phyloP scores from a whole-genome alignment of 2,888 invertebrate species.

The Baccha elongata region DNA sequence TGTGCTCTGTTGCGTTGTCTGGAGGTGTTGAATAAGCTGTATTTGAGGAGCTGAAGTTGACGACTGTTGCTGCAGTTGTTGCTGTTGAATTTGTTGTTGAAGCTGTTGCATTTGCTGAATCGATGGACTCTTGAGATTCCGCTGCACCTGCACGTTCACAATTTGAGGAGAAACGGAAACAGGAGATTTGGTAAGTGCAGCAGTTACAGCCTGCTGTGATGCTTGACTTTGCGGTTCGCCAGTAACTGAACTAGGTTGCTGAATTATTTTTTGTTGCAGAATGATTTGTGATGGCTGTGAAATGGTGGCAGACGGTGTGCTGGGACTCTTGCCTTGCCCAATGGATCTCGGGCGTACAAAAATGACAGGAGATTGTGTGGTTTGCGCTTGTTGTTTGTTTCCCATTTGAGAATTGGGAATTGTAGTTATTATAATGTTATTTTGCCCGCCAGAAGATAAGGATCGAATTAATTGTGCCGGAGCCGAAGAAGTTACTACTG shows the following conservation, averaged over 20 bases:
- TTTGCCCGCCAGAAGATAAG: conserved; percentile 58
- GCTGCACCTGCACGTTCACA: conserved; percentile 68
- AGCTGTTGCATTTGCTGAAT: conserved; percentile 71
- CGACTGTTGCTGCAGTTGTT: conserved; percentile 45
- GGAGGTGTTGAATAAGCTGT: conserved; percentile 77
- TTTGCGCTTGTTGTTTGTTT: conserved; percentile 46
- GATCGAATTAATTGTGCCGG: conserved; percentile 62
- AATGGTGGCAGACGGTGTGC: conserved; percentile 23
- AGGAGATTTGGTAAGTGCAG: conserved; percentile 55
- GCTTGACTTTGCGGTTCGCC: conserved; percentile 45
- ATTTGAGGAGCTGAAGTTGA: conserved; percentile 65
- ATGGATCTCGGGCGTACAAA: conserved; percentile 62
- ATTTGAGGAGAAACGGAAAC: conserved; percentile 55
- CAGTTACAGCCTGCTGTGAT: conserved; percentile 43
- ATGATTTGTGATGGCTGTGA: conserved; percentile 66
- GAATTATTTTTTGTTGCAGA: conserved; percentile 68
- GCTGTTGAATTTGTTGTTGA: conserved; percentile 60
- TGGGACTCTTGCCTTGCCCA: conserved; percentile 52
- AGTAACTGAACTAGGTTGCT: conserved; percentile 41
- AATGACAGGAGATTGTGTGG: conserved; percentile 60
- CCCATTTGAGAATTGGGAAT: conserved; percentile 60
- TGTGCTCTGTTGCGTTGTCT: conserved; percentile 63
- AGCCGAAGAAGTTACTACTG: conserved; percentile 48
- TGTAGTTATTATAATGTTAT: conserved; percentile 66
- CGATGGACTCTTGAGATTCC: conserved; percentile 75